Evolutionary conservation across 2,888 invertebrate genomes (phyloP).

Genomic region (Drosophila bunnanda): DNA sequence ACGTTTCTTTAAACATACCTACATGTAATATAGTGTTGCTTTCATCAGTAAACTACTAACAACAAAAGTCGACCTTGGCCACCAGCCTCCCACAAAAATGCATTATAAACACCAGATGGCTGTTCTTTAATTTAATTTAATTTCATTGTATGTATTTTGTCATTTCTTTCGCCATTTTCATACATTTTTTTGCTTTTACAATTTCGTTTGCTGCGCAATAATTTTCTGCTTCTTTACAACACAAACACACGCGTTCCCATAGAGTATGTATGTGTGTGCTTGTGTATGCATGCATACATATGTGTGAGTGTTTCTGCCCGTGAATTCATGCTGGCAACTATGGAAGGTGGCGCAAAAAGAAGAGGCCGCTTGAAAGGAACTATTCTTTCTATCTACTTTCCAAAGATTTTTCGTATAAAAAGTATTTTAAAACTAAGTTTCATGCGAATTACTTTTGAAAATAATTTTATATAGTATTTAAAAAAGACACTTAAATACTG

Average conservation of each 20-base stretch:
- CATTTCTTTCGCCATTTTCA: conserved; percentile 65
- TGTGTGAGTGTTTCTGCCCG: conserved; percentile 50
- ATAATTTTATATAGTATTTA: background rate
- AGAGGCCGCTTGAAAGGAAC: background rate
- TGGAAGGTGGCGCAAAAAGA: conserved; percentile 28
- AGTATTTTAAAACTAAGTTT: background rate
- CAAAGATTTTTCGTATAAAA: background rate
- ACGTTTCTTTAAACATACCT: background rate
- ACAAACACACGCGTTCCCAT: conserved; percentile 36
- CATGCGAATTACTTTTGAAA: background rate
- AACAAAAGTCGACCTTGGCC: conserved; percentile 6
- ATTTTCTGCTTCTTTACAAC: conserved; percentile 72
- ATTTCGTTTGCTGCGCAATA: conserved; percentile 78
- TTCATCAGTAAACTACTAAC: conserved; percentile 2
- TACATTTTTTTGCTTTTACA: conserved; percentile 68
- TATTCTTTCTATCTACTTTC: background rate
- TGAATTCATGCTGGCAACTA: conserved; percentile 37
- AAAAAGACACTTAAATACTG: background rate
- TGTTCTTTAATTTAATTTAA: conserved; percentile 58
- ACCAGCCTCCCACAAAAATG: background rate
- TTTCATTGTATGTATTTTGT: conserved; percentile 34
- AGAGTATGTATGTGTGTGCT: conserved; percentile 1
- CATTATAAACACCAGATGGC: conserved; percentile 16
- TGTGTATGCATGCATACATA: conserved; percentile 15
- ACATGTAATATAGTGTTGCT: no score